Evolutionary conservation across 1,140 invertebrate species (phyloP).

Genomic region (Rhysida immarginata): DNA sequence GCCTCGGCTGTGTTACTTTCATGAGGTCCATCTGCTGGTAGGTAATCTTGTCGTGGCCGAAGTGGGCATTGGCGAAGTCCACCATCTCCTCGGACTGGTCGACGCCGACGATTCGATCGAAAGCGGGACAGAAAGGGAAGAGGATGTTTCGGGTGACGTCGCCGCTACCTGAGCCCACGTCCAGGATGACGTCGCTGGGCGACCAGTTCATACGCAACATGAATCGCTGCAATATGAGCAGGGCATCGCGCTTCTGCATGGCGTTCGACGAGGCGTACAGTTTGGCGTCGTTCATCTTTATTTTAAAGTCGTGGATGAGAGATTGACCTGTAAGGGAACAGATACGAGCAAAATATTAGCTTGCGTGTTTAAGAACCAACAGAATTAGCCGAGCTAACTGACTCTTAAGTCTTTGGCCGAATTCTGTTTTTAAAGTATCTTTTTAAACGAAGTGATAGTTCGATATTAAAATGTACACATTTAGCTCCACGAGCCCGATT

Average conservation of each 20-base stretch:
- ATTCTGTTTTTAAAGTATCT: no score
- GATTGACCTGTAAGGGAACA: no score
- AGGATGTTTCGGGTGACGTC: constrained; percentile 51
- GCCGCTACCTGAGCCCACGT: constrained; percentile 64
- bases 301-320: background rate
- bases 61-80: constrained; percentile 38
- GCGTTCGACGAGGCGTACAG: constrained; percentile 45
- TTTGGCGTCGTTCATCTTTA: constrained; percentile 42
- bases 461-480: no score
- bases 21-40: constrained; percentile 52
- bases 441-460: no score
- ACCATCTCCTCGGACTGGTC: constrained; percentile 58
- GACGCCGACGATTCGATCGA: constrained; percentile 34
- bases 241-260: constrained; percentile 48
- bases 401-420: no score
- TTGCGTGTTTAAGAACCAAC: no score
- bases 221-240: constrained; percentile 47
- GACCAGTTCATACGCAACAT: constrained; percentile 40
- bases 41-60: constrained; percentile 29
- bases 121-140: constrained; percentile 40
- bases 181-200: constrained; percentile 42
- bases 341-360: no score
- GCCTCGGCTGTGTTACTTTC: constrained; percentile 27
- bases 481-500: no score
- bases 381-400: no score